Percentiles rank a stretch among this genome's conserved stretches.
These are phyloP conservation scores for Styela clava DNA, from an alignment of 23 tunicate species.

Conservation along the genomic window DNA sequence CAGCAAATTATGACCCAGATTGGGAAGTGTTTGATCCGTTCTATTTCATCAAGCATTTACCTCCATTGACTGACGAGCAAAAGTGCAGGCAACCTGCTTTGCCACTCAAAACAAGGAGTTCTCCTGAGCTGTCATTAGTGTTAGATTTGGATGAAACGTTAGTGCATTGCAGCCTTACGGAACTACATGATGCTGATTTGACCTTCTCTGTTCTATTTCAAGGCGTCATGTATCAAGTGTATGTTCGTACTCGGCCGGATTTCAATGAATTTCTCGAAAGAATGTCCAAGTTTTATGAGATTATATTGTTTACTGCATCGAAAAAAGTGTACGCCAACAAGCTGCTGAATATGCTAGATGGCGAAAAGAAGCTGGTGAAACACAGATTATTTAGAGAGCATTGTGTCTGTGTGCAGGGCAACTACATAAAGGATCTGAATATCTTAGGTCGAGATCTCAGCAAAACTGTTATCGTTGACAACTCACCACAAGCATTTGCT, in stretches of 20 bases:
- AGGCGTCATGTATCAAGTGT: constrained; percentile 93
- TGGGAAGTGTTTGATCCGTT: constrained; percentile 90
- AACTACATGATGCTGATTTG: constrained; percentile 85
- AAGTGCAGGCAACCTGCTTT: constrained; percentile 84
- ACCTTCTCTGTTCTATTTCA: constrained; percentile 84
- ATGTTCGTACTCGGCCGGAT: constrained; percentile 90
- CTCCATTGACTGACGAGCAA: constrained; percentile 79
- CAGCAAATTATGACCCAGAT: constrained; percentile 54
- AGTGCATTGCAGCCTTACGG: constrained; percentile 91
- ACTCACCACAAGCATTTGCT: constrained; percentile 98
- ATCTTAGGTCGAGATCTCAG: constrained; percentile 91
- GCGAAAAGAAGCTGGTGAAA: constrained; percentile 81
- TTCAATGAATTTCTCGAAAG: constrained; percentile 85
- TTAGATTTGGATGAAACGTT: constrained; percentile 96
- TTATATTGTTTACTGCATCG: constrained; percentile 85
- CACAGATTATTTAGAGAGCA: constrained; percentile 97
- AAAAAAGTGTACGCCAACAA: constrained; percentile 91
- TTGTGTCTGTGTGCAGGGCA: constrained; percentile 96
- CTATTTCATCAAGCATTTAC: constrained; percentile 84
- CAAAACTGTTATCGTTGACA: constrained; percentile 94
- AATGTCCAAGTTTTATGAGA: constrained; percentile 93
- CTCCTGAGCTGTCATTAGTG: constrained; percentile 89
- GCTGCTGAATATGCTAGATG: constrained; percentile 79
- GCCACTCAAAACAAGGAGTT: constrained; percentile 85
- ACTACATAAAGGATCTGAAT: constrained; percentile 90